Percentiles rank a stretch among this genome's conserved stretches.
Evolutionary conservation across 1,140 invertebrate species (phyloP).

Genomic region (Ceratina japonica): DNA sequence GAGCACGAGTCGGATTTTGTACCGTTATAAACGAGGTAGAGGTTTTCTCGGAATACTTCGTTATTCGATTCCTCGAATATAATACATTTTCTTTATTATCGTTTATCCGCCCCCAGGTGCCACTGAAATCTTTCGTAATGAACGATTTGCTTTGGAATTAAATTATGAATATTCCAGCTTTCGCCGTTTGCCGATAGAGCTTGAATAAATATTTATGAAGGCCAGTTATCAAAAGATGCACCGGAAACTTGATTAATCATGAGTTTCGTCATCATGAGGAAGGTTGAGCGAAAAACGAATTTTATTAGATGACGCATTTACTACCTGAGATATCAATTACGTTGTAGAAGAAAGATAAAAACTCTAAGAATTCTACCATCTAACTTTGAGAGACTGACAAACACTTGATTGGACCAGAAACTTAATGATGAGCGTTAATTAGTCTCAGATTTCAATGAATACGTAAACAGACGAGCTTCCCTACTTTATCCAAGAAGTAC

Average conservation of each 20-base stretch:
- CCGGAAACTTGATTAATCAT: not conserved
- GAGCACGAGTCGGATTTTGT: conserved; percentile 26
- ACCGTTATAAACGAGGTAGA: conserved; percentile 25
- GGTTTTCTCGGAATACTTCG: not conserved
- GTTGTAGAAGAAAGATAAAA: not conserved
- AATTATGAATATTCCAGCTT: not conserved
- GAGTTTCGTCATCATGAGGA: not conserved
- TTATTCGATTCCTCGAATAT: not conserved
- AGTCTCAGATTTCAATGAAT: not conserved
- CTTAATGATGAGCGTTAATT: conserved; percentile 11
- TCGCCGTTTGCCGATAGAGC: not conserved
- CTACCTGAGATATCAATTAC: not conserved
- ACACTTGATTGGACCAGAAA: too few relatives aligned
- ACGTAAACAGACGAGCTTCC: too few relatives aligned
- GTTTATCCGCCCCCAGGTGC: too few relatives aligned
- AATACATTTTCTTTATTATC: not conserved
- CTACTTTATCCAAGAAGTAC: not conserved
- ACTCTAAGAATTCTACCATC: not conserved
- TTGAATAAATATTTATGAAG: not conserved
- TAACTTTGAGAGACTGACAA: not conserved
- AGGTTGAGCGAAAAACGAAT: not conserved
- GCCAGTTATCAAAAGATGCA: not conserved
- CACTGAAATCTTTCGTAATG: too few relatives aligned
- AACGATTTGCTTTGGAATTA: too few relatives aligned
- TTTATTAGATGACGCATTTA: not conserved